Conservation (phyloP, 2,113 vertebrate genomes). For the Sciurus niger region DNA sequence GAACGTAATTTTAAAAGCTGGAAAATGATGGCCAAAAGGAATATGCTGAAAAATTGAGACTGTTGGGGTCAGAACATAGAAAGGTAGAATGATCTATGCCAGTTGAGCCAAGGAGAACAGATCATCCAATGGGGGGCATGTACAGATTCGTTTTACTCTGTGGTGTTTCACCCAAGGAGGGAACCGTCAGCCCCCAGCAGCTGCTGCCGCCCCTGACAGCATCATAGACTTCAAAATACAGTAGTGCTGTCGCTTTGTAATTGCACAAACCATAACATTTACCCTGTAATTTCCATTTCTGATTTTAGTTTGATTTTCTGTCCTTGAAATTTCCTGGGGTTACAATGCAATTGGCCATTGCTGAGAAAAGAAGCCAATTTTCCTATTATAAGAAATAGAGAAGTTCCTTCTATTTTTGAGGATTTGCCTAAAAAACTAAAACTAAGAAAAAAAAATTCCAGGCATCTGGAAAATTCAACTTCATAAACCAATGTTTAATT, state of each 20-base stretch:
- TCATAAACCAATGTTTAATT: slow-evolving; percentile 48
- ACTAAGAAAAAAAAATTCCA: slow-evolving; percentile 31
- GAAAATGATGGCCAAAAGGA: slow-evolving; percentile 12
- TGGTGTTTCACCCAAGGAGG: background rate
- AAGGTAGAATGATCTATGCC: background rate
- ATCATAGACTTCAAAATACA: background rate
- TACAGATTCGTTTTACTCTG: background rate
- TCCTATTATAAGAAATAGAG: slow-evolving; percentile 42
- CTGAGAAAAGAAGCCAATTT: slow-evolving; percentile 61
- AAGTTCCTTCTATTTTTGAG: slow-evolving; percentile 38
- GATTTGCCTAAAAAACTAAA: slow-evolving; percentile 33
- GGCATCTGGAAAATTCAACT: slow-evolving; percentile 80
- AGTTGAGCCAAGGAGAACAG: background rate
- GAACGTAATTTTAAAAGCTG: slow-evolving; percentile 59
- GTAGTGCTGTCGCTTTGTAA: background rate
- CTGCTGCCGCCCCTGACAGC: background rate
- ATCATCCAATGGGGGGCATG: background rate
- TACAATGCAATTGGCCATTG: slow-evolving; percentile 31
- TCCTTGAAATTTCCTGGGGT: slow-evolving; percentile 28
- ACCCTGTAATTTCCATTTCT: slow-evolving; percentile 52
- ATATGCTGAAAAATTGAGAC: background rate
- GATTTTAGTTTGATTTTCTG: slow-evolving; percentile 42
- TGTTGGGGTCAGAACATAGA: background rate
- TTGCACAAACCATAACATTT: slow-evolving; percentile 2
- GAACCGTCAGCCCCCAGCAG: background rate